Conservation (phyloP, 2,888 invertebrate species). For the Vanessa cardui region DNA sequence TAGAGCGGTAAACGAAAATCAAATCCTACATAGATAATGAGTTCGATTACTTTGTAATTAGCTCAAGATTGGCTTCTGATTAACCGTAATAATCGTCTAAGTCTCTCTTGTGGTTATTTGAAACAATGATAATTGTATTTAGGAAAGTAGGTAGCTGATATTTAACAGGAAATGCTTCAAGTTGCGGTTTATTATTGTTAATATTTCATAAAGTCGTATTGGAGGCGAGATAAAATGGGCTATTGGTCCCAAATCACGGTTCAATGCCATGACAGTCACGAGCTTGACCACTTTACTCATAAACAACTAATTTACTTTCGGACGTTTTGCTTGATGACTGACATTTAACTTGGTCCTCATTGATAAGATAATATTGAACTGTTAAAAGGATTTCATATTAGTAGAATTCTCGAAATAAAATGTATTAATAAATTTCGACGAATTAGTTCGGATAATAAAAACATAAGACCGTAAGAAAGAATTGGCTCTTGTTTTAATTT, state of each 20-base stretch:
- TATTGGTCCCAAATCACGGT: constrained; percentile 55
- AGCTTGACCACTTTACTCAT: constrained; percentile 71
- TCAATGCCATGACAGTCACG: constrained; percentile 73
- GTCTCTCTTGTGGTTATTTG: constrained; percentile 4
- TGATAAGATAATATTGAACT: constrained; percentile 29
- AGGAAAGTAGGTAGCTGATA: constrained; percentile 29
- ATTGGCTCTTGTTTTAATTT: no score
- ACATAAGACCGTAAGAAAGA: no score
- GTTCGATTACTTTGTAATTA: constrained; percentile 33
- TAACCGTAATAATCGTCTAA: constrained; percentile 14
- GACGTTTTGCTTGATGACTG: constrained; percentile 55
- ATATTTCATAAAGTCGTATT: constrained; percentile 68
- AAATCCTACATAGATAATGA: constrained; percentile 36
- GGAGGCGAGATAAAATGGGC: constrained; percentile 64
- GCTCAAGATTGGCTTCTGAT: constrained; percentile 33
- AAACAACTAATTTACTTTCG: constrained; percentile 72
- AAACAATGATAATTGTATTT: constrained; percentile 13
- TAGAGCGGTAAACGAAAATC: constrained; percentile 37
- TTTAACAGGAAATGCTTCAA: constrained; percentile 67
- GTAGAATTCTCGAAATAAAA: not conserved
- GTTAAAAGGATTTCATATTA: constrained; percentile 33
- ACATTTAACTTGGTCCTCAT: constrained; percentile 35
- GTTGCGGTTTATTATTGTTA: constrained; percentile 63
- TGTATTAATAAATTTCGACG: not conserved
- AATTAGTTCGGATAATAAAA: no score